phyloP scores from a whole-genome alignment of 2,888 invertebrate genomes.

The Melangyna quadrimaculata region DNA sequence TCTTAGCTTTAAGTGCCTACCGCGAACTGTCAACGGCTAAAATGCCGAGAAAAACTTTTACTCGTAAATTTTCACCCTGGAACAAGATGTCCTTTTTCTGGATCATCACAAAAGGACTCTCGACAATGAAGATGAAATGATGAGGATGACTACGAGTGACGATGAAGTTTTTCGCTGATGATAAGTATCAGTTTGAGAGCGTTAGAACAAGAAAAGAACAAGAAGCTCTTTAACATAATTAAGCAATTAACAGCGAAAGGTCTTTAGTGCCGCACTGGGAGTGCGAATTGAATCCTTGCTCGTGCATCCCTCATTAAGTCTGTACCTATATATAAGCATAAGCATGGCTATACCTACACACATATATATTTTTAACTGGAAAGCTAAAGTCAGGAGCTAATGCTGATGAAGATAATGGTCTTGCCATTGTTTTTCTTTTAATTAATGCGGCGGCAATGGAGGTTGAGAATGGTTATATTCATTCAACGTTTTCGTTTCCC shows the following conservation, averaged over 20 bases:
- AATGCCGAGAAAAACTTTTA: constrained; percentile 33
- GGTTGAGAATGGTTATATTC: constrained; percentile 20
- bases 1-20: constrained; percentile 20
- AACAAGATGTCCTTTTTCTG: constrained; percentile 11
- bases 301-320: constrained; percentile 66
- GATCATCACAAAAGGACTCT: constrained; percentile 44
- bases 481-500: constrained; percentile 11
- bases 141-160: not conserved
- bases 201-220: constrained; percentile 39
- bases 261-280: constrained; percentile 70
- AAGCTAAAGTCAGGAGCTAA: constrained; percentile 36
- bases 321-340: too few species aligned
- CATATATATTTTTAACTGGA: not conserved
- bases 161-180: constrained; percentile 51
- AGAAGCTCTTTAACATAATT: constrained; percentile 75
- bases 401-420: constrained; percentile 37
- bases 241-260: constrained; percentile 75
- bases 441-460: constrained; percentile 58
- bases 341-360: not conserved
- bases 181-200: constrained; percentile 59
- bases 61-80: not conserved
- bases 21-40: constrained; percentile 40
- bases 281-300: constrained; percentile 48
- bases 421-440: constrained; percentile 65
- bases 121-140: not conserved